A percentile compares a stretch with the other conserved stretches of the same genome.
phyloP scores from a whole-genome alignment of 2,888 invertebrate species.

The Lasiommata megera region DNA sequence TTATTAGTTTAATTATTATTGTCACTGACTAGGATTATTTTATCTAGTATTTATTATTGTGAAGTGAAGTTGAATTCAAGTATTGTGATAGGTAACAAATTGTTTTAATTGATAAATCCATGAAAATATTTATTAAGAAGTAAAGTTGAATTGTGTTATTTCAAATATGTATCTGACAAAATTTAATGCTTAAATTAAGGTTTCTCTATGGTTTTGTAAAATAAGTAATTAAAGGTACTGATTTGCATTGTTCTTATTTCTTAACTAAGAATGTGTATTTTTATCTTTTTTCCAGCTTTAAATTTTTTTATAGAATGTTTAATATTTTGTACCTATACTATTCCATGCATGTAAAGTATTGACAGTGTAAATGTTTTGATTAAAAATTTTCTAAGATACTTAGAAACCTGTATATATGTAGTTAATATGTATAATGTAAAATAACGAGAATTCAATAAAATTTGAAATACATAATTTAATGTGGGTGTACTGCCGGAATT shows the following conservation, averaged over 20 bases:
- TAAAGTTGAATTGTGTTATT: conserved; percentile 19
- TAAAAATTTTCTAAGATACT: conserved; percentile 31
- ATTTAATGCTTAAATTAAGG: conserved; percentile 11
- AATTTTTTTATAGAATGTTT: conserved; percentile 24
- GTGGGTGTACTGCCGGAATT: conserved; percentile 36
- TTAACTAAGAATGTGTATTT: conserved; percentile 20
- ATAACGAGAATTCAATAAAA: conserved; percentile 22
- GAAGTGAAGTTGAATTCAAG: conserved; percentile 57
- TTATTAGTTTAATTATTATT: conserved; percentile 76
- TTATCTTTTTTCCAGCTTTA: conserved; percentile 22
- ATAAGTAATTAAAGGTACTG: neutral
- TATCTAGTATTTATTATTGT: conserved; percentile 75
- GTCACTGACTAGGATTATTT: conserved; percentile 76
- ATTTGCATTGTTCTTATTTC: conserved; percentile 21
- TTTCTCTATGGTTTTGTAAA: neutral
- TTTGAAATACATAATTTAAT: conserved; percentile 23
- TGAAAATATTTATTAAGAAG: conserved; percentile 26
- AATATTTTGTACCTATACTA: conserved; percentile 20
- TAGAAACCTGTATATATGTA: conserved; percentile 32
- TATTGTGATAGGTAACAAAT: conserved; percentile 66
- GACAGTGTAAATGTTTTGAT: conserved; percentile 18
- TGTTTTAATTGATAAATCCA: conserved; percentile 57
- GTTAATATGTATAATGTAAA: conserved; percentile 25
- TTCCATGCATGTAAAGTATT: conserved; percentile 22
- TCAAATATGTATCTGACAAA: conserved; percentile 8